Conservation (phyloP, 2,113 vertebrate species). For the Phylloscopus trochilus region DNA sequence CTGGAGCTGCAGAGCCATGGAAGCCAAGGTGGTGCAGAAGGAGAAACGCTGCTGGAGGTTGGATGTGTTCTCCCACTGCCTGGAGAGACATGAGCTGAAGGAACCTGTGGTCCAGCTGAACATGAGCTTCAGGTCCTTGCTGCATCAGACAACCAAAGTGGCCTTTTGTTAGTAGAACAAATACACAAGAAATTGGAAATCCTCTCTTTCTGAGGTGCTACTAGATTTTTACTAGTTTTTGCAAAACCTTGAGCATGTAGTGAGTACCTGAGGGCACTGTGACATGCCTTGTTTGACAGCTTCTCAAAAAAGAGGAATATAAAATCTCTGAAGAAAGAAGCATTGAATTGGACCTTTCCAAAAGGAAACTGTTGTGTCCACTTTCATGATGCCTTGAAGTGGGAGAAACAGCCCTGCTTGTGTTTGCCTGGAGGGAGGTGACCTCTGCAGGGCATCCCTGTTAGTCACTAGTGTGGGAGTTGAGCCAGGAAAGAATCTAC, state of each 20-base stretch:
- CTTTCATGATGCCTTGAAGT: background rate
- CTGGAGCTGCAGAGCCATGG: background rate
- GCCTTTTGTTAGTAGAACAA: background rate
- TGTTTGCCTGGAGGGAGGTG: background rate
- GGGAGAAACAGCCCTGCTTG: background rate
- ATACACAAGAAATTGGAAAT: background rate
- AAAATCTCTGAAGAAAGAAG: background rate
- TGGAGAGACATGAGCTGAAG: background rate
- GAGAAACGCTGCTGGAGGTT: background rate
- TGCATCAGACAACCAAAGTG: background rate
- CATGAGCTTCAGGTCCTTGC: background rate
- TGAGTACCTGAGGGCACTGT: background rate
- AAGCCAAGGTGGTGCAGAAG: background rate
- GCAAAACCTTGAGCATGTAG: background rate
- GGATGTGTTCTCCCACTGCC: background rate
- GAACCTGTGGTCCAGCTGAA: background rate
- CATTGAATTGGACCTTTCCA: background rate
- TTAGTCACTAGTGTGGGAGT: background rate
- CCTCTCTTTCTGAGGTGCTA: background rate
- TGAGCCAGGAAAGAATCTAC: background rate
- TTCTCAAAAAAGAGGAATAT: background rate
- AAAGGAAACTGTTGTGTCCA: background rate
- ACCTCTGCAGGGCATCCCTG: background rate
- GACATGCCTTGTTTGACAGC: background rate
- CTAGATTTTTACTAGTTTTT: background rate